Percentiles rank a stretch among this genome's conserved stretches.
Conservation (phyloP, 2,113 vertebrate species). For the Tylochromis polylepis region DNA sequence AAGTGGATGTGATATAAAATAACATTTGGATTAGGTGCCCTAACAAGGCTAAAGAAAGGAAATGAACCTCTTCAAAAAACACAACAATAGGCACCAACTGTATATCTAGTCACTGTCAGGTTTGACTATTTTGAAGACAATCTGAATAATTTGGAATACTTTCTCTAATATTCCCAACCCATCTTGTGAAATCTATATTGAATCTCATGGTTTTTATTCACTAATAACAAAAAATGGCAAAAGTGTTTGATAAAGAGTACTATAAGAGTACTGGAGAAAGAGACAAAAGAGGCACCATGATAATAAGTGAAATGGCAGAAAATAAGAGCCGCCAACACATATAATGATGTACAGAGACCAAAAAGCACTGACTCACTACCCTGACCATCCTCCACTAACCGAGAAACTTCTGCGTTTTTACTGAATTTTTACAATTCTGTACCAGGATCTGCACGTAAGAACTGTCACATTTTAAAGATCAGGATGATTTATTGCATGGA, state of each 20-base stretch:
- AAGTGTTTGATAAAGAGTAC: not conserved
- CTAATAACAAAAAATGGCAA: not conserved
- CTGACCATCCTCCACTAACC: not conserved
- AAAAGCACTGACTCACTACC: not conserved
- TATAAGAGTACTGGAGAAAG: not conserved
- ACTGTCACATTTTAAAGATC: not conserved
- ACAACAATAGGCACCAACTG: not conserved
- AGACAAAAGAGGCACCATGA: not conserved
- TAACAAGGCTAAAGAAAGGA: not conserved
- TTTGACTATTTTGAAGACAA: not conserved
- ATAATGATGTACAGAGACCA: not conserved
- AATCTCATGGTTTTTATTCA: not conserved
- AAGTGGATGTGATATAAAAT: not conserved
- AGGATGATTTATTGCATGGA: not conserved
- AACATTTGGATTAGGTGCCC: not conserved
- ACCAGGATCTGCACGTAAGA: not conserved
- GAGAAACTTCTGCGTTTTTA: not conserved
- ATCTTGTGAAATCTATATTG: not conserved
- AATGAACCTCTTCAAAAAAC: not conserved
- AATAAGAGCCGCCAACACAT: not conserved
- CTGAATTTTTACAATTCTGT: no score
- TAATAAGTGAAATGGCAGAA: not conserved
- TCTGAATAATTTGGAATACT: not conserved
- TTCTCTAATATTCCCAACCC: not conserved
- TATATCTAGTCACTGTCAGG: not conserved